Base-by-base conservation (phyloP, 1,140 invertebrate genomes). In the Drosophila fuyamai region DNA sequence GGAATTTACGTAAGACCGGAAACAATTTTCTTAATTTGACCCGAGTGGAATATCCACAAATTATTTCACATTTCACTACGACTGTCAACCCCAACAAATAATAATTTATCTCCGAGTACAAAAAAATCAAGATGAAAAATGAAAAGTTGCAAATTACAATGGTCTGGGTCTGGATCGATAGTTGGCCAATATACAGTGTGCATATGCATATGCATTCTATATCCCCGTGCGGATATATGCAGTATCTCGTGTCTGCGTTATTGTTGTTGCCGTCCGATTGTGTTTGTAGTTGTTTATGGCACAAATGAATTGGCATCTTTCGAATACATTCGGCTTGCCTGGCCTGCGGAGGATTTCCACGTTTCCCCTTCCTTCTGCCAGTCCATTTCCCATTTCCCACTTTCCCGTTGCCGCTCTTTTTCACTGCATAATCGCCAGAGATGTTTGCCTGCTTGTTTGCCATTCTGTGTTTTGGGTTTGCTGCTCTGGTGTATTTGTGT, bases 291-390 rank as follows among this genome's bases (percentile, higher is more conserved):
- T 78, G 61, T 86, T 79, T 83, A 79, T 86, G 83, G 76, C 71
- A 66, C 84, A 86, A 88, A 86, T 88, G 83, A 86, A 88, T 86
- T 76, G 79, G 76, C 76, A 86, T 86, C 83, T 88, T 86, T 86
- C 47, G 79, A 78, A 76, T 83, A 70, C 60, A 76, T 86, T 72
- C 29, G 35, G 63, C 32, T 23, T 50, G 73, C 59, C 72, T 48
- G 60, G 56, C 61, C 74, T 50, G 74, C 74, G 63, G 73, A 65
- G 46, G 62, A 56, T 70, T 65, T 65, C 35, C 60, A 41, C 54
- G 56, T 7, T 23, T 40, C 43, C 38, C 18, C 7, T 43, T 41
- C 9, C 18, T 44, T 29, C 40, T 1, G 6, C 32, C 32, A 13
- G 18, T 38, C 56, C 38, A 43, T 36, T 41, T 29, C 41, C 29